Evolutionary conservation across 2,888 invertebrate species (phyloP).

Genomic region (Watsonalla binaria): DNA sequence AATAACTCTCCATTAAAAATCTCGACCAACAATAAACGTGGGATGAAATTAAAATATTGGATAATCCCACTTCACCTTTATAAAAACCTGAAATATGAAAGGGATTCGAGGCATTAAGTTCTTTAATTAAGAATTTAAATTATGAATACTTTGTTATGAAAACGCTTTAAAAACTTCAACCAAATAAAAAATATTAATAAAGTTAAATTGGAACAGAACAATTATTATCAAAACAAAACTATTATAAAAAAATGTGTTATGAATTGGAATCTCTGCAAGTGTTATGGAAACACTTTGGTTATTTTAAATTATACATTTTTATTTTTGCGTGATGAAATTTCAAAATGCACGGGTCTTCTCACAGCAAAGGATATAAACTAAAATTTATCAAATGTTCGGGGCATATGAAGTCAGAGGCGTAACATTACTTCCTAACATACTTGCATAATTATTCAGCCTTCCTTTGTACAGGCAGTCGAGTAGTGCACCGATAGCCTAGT

Average conservation of each 20-base stretch:
- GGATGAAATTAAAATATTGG: conserved; percentile 21
- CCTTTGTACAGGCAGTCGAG: conserved; percentile 55
- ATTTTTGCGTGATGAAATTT: no score
- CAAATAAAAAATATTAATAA: conserved; percentile 10
- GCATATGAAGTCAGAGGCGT: background rate
- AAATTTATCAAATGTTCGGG: no score
- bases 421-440: conserved; percentile 26
- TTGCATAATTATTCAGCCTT: conserved; percentile 71
- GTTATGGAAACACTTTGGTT: no score
- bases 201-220: conserved; percentile 11
- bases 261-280: no score
- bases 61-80: conserved; percentile 20
- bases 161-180: conserved; percentile 13
- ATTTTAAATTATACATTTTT: no score
- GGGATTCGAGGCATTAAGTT: conserved; percentile 21
- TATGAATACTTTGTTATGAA: conserved; percentile 31
- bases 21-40: conserved; percentile 3
- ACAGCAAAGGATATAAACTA: no score
- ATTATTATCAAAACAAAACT: no score
- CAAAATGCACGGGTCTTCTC: no score
- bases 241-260: no score
- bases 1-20: background rate
- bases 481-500: conserved; percentile 66
- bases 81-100: conserved; percentile 25
- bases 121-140: conserved; percentile 33